Conservation (phyloP, 2,797 vertebrate genomes). For the Anguilla pacifica region DNA sequence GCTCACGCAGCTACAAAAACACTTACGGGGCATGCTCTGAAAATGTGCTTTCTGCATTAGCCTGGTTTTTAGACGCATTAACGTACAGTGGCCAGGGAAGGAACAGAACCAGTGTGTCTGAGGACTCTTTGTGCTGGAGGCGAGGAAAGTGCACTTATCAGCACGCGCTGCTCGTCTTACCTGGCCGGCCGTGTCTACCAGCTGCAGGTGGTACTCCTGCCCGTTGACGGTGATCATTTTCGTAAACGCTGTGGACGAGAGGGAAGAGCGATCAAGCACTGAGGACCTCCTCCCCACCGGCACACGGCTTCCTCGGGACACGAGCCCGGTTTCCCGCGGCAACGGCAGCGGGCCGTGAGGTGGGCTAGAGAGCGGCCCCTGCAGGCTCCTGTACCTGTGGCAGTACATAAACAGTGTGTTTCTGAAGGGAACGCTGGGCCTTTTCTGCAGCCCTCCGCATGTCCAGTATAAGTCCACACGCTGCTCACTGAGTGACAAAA, state of each 20-base stretch:
- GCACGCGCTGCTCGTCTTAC: constrained; percentile 65
- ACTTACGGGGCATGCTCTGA: neutral
- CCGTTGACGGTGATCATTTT: constrained; percentile 98
- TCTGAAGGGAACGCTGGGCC: neutral
- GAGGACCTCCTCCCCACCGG: neutral
- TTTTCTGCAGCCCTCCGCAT: neutral
- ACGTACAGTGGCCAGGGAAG: neutral
- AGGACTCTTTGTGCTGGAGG: neutral
- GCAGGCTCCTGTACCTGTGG: neutral
- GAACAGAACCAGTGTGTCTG: neutral
- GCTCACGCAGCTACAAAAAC: neutral
- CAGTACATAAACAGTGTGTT: neutral
- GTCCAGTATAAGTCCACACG: neutral
- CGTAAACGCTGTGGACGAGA: constrained; percentile 85
- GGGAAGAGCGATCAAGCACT: constrained; percentile 41
- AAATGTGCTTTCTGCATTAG: neutral
- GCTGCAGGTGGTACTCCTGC: constrained; percentile 97
- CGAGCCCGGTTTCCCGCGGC: neutral
- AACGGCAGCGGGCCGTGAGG: neutral
- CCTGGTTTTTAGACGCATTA: neutral
- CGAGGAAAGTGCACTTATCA: neutral
- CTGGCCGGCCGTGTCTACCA: constrained; percentile 97
- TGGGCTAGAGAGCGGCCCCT: neutral
- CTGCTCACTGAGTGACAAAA: neutral
- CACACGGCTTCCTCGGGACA: neutral